phyloP scores from a whole-genome alignment of 2,888 invertebrate species.

The Habroteleia sp. region DNA sequence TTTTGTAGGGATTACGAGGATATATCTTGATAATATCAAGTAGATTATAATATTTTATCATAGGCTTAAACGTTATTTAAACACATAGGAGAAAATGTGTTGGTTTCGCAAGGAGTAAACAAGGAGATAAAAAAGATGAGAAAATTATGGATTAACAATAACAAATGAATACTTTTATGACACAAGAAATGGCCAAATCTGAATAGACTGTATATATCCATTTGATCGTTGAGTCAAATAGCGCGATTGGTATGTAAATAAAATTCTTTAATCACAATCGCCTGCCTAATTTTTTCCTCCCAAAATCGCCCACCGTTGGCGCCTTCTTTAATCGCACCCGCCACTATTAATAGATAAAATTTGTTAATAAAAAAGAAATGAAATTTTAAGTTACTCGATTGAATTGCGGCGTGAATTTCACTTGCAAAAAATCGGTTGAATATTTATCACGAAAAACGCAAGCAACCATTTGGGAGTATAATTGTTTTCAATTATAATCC shows the following conservation, averaged over 20 bases:
- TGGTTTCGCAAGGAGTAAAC: slow-evolving; percentile 60
- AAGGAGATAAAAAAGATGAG: slow-evolving; percentile 1
- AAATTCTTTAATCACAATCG: slow-evolving; percentile 75
- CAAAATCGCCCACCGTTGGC: too few species aligned
- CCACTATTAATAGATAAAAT: not conserved
- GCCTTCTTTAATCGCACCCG: too few species aligned
- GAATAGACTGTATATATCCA: slow-evolving; percentile 77
- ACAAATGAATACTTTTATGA: slow-evolving; percentile 71
- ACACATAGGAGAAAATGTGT: slow-evolving; percentile 62
- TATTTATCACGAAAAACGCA: too few species aligned
- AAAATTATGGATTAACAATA: slow-evolving; percentile 6
- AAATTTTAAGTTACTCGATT: too few species aligned
- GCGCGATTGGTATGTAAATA: slow-evolving; percentile 78
- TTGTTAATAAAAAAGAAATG: slow-evolving; percentile 3
- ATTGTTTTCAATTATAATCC: too few species aligned
- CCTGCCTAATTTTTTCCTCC: too few species aligned
- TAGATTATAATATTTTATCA: slow-evolving; percentile 69
- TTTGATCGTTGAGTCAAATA: slow-evolving; percentile 77
- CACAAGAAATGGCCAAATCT: slow-evolving; percentile 74
- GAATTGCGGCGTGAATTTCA: too few species aligned
- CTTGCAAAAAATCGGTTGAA: too few species aligned
- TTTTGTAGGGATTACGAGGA: slow-evolving; percentile 52
- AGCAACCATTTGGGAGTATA: too few species aligned
- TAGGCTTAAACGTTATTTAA: slow-evolving; percentile 65
- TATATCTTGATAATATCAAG: slow-evolving; percentile 60